Base-by-base conservation (phyloP, 2,888 invertebrate genomes). In the Capitulum mitella region DNA sequence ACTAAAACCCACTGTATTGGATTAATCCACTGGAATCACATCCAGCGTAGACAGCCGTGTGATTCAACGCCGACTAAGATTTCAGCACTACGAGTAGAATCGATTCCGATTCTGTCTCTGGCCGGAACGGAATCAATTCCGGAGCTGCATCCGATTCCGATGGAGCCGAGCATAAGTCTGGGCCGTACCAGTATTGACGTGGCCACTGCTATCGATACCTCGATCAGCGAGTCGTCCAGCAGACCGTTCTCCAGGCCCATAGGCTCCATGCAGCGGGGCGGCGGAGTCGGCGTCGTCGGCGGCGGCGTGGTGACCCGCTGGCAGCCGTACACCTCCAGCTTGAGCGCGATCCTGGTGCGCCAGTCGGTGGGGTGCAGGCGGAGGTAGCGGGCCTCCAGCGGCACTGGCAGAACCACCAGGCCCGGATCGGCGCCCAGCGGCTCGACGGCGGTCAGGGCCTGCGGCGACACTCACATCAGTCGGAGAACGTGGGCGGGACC, bases 281-380 rank as follows among this genome's bases (percentile, higher is more conserved):
- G 37, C 26, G 79, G 79, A 80, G 80, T 77, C 14, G 19, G 74
- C 12, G 79, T 37, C 61, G 81, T 40, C 64, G 70, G 48, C 16
- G 82, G 78, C 74, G 82, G 81, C 8, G 78, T 58, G 34, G 78
- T 78, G 32, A 83, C 80, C 81, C 86, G 84, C 3, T 85, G 84
- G 84, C 95, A 95, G 10, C 94, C 93, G 64, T 94, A 88, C 16
- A 94, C 84, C 83, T 94, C 93, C 46, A 92, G 87, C 80, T 91
- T 87, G 81, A 94, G 85, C 0, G 91, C 88, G 64, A 91, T 90
- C 22, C 86, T 88, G 8, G 89, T 89, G 82, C 92, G 89, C 93
- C 93, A 95, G 5, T 92, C 90, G 43, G 90, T 86, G 0, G 95
- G 95, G 81, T 89, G 89, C 79, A 95, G 87, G 80, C 92, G 89